Base-by-base conservation (phyloP, 2,888 invertebrate species). In the Orgyia antiqua region DNA sequence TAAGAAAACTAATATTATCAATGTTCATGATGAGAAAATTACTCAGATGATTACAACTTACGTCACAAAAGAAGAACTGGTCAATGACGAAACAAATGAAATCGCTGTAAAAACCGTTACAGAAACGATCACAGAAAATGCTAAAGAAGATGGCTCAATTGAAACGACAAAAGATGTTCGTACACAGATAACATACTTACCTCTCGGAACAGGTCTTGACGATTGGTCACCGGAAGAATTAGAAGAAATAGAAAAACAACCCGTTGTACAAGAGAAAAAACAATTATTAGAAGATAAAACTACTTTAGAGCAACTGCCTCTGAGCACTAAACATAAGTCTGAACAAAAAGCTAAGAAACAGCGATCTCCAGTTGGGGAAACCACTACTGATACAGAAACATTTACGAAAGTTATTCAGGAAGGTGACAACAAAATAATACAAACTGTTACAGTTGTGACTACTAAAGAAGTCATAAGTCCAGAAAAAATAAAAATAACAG, bases 111-210 rank as follows among this genome's bases (percentile, higher is more conserved):
- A 83, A 71, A 86, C 78, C 17, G 71, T 79, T 8, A 84, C 75
- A 21, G 79, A 83, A 64, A 87, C 84, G 17, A 52, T 84, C 2
- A 87, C 86, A 20, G 84, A 86, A 65, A 83, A 74, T 45, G 58
- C 58, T 12, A 78, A 68, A 42, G 56, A 63, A 19, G 77, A 84
- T 50, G 87, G 84, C 4, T 73, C 80, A 5, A 51, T 78, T 26
- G 86, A 87, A 60, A 82, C 78, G 4, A 83, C 83, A 1, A 87
- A 86, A 64, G 87, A 88, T 40, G 62, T 84, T 8, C 73, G 77
- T 17, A 86, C 84, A 24, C 82, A 84, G 66, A 80, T 87, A 17
- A 86, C 84, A 4, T 87, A 87, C 45, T 63, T 87, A 31, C 87
- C 87, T 9, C 53, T 73, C 10, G 87, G 87, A 9, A 80, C 80